Evolutionary conservation across 2,113 vertebrate genomes (phyloP).

Genomic region (Tachysurus vachellii): DNA sequence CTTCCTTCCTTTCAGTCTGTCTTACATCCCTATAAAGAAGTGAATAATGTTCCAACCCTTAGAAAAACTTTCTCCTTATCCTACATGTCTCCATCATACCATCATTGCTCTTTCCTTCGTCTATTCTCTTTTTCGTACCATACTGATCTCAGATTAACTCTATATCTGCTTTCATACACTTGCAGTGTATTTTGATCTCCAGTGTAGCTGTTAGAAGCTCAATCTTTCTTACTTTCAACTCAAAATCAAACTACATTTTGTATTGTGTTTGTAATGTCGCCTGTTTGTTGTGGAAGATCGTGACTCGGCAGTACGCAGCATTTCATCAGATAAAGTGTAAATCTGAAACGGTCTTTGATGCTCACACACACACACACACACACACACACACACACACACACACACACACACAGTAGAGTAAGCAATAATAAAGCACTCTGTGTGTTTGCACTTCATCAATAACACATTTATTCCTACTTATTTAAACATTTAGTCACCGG

Average conservation of each 20-base stretch:
- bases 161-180: neutral
- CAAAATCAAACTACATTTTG: neutral
- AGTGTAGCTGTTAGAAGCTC: neutral
- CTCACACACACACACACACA: neutral
- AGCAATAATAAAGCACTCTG: neutral
- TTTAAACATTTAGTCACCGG: neutral
- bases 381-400: conserved; percentile 7
- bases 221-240: neutral
- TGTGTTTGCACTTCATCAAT: conserved; percentile 11
- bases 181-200: neutral
- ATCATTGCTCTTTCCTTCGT: neutral
- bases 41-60: neutral
- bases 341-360: neutral
- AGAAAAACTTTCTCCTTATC: neutral
- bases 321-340: neutral
- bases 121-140: neutral
- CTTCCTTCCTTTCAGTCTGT: neutral
- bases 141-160: neutral
- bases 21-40: neutral
- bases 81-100: neutral
- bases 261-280: neutral
- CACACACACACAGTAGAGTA: neutral
- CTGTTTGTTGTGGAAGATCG: neutral
- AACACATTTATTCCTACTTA: conserved; percentile 20
- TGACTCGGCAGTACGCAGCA: neutral